Evolutionary conservation across 2,797 vertebrate species (phyloP).

Genomic region (Lagodon rhomboides): DNA sequence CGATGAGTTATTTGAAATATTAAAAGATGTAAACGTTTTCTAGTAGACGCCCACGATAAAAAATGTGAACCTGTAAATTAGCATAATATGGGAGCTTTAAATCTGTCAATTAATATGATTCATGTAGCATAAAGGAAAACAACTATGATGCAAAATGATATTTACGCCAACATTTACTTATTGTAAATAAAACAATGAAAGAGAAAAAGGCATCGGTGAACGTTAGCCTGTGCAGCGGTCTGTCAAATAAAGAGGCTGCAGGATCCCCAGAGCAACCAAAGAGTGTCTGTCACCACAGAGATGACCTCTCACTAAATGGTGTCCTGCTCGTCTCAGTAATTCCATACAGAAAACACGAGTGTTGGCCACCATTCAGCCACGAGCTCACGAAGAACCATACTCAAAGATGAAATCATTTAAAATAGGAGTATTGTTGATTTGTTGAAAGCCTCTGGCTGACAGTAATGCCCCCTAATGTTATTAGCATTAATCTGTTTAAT

Average conservation of each 20-base stretch:
- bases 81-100: no score
- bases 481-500: conserved; percentile 22
- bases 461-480: conserved; percentile 15
- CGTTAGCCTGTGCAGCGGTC: conserved; percentile 11
- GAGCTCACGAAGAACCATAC: background rate
- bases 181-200: background rate
- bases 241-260: conserved; percentile 24
- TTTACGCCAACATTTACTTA: background rate
- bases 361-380: background rate
- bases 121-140: background rate
- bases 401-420: background rate
- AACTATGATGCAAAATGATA: background rate
- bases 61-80: no score
- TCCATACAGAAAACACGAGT: conserved; percentile 31
- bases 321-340: conserved; percentile 38
- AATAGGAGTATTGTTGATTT: background rate
- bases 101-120: background rate
- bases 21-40: no score
- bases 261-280: conserved; percentile 48
- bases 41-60: no score
- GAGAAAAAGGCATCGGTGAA: conserved; percentile 6
- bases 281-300: conserved; percentile 54
- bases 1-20: no score
- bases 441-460: conserved; percentile 10
- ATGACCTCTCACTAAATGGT: conserved; percentile 64